These are phyloP conservation scores for Ligdia adustata DNA, from an alignment of 2,888 invertebrate genomes.

Conservation along the genomic window DNA sequence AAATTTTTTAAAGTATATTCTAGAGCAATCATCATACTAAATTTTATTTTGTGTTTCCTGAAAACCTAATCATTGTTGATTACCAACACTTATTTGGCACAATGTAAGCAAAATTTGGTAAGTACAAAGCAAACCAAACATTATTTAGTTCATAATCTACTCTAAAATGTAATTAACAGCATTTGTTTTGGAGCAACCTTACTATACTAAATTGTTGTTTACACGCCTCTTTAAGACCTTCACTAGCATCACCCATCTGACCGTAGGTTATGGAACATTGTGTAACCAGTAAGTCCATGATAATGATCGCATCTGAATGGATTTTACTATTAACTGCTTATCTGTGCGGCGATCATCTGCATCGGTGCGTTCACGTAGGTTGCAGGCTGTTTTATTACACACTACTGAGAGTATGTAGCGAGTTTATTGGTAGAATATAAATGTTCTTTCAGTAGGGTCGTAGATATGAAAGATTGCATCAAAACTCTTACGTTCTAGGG, in stretches of 20 bases:
- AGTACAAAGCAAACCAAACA: slow-evolving; percentile 4
- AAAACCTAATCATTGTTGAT: slow-evolving; percentile 4
- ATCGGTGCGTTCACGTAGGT: slow-evolving; percentile 6
- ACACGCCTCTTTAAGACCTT: slow-evolving; percentile 54
- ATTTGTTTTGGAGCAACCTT: slow-evolving; percentile 22
- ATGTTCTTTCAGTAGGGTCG: too few species aligned
- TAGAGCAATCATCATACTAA: too few species aligned
- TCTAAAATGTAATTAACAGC: slow-evolving; percentile 4
- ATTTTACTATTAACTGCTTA: slow-evolving; percentile 16
- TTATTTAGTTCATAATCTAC: background rate
- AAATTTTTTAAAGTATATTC: too few species aligned
- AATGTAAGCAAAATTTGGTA: slow-evolving; percentile 1
- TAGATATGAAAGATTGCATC: too few species aligned
- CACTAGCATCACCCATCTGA: slow-evolving; percentile 42
- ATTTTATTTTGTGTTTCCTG: too few species aligned
- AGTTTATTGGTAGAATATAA: slow-evolving; percentile 1
- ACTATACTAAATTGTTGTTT: slow-evolving; percentile 46
- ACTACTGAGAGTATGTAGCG: background rate
- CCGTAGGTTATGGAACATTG: slow-evolving; percentile 29
- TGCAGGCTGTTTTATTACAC: slow-evolving; percentile 8
- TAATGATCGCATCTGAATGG: slow-evolving; percentile 25
- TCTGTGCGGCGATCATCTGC: too few species aligned
- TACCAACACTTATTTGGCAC: slow-evolving; percentile 7
- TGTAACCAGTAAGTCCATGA: slow-evolving; percentile 31
- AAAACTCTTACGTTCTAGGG: too few species aligned